Percentiles rank a stretch among this genome's conserved stretches.
These are phyloP conservation scores for Ornithoptera priamus DNA, from an alignment of 2,888 invertebrate species.

Conservation along the genomic window DNA sequence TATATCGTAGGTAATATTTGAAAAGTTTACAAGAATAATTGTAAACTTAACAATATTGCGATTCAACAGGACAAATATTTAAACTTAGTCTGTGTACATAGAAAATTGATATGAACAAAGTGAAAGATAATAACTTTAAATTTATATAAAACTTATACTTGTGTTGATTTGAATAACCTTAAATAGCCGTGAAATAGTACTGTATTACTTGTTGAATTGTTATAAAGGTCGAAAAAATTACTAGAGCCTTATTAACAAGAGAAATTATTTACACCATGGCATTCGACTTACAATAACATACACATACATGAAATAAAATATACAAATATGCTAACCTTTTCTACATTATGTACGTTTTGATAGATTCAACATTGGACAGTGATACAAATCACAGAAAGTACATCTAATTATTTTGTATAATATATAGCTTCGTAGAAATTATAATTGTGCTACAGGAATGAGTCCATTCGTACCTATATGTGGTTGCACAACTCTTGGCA, in stretches of 20 bases:
- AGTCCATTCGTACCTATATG: conserved; percentile 46
- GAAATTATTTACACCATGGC: conserved; percentile 35
- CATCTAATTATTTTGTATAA: conserved; percentile 41
- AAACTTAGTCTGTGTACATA: conserved; percentile 19
- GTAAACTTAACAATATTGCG: conserved; percentile 10
- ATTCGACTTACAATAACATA: conserved; percentile 36
- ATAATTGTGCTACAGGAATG: conserved; percentile 72
- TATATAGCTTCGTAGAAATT: conserved; percentile 51
- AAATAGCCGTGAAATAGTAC: conserved; percentile 16
- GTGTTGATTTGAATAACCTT: conserved; percentile 6
- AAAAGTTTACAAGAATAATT: conserved; percentile 2
- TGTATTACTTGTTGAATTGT: conserved; percentile 12
- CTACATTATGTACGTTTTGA: conserved; percentile 46
- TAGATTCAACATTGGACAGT: conserved; percentile 54
- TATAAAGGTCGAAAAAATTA: conserved; percentile 8
- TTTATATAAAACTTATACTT: conserved; percentile 20
- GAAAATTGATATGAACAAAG: conserved; percentile 18
- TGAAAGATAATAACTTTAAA: conserved; percentile 14
- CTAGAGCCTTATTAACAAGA: conserved; percentile 25
- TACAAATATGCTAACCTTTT: conserved; percentile 52
- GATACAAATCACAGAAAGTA: conserved; percentile 44
- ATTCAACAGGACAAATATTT: conserved; percentile 7
- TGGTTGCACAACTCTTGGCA: conserved; percentile 60
- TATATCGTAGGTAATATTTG: conserved; percentile 27
- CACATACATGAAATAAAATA: conserved; percentile 44